phyloP scores from a whole-genome alignment of 2,113 vertebrate species.

The Perca fluviatilis region DNA sequence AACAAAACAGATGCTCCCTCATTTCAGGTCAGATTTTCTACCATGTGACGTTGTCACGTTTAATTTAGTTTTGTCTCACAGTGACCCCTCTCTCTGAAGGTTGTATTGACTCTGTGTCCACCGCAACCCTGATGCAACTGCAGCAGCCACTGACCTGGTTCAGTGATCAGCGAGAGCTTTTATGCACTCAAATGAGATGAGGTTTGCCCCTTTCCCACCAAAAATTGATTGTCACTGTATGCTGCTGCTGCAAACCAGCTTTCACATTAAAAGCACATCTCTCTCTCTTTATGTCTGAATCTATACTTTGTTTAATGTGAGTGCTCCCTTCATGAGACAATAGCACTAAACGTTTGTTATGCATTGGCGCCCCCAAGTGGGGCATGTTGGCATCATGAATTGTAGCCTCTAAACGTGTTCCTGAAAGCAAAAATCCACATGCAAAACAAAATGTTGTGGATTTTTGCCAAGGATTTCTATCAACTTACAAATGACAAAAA shows the following conservation, averaged over 20 bases:
- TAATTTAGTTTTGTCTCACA: background rate
- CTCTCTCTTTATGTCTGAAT: background rate
- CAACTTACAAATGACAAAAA: background rate
- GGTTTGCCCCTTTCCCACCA: background rate
- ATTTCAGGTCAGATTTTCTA: constrained; percentile 21
- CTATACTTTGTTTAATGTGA: background rate
- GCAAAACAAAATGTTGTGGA: background rate
- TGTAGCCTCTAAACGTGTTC: background rate
- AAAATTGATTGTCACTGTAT: background rate
- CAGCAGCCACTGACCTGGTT: constrained; percentile 29
- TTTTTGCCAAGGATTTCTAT: background rate
- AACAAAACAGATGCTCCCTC: constrained; percentile 16
- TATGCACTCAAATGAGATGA: background rate
- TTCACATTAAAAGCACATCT: background rate
- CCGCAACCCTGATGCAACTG: constrained; percentile 21
- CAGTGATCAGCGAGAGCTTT: constrained; percentile 15
- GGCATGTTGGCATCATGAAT: background rate
- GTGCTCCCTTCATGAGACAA: background rate
- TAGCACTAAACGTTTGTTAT: background rate
- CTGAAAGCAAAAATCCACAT: background rate
- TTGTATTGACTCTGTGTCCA: constrained; percentile 17
- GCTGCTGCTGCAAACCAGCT: background rate
- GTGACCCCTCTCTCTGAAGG: constrained; percentile 27
- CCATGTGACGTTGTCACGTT: background rate
- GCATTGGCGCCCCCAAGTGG: constrained; percentile 64